Conservation (phyloP, 2,888 invertebrate genomes). For the Flabesymbios commensalis region DNA sequence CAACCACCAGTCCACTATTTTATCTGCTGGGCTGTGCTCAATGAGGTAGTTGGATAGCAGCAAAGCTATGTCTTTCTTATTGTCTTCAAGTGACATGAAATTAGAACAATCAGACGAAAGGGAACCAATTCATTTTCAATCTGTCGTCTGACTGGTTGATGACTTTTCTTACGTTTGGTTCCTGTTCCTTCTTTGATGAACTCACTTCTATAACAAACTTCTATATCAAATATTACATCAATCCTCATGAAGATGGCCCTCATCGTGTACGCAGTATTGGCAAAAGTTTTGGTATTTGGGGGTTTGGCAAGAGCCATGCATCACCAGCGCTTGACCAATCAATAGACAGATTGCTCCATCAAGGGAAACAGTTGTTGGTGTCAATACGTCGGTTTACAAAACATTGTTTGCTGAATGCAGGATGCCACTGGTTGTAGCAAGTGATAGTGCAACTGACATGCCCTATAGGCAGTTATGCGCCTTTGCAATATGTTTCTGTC, state of each 20-base stretch:
- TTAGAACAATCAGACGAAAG: too few species aligned
- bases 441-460: too few species aligned
- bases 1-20: conserved; percentile 12
- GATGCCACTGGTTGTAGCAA: too few species aligned
- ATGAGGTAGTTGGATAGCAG: not conserved
- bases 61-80: not conserved
- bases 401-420: too few species aligned
- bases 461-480: too few species aligned
- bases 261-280: not conserved
- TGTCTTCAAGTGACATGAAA: too few species aligned
- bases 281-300: not conserved
- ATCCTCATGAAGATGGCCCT: not conserved
- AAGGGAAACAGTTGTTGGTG: too few species aligned
- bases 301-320: too few species aligned
- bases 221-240: conserved; percentile 5
- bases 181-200: not conserved
- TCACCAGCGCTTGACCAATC: too few species aligned
- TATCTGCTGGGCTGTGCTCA: not conserved
- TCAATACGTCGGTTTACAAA: too few species aligned
- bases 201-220: not conserved
- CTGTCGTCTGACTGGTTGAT: not conserved
- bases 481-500: too few species aligned
- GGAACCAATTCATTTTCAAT: not conserved
- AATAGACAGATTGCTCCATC: too few species aligned
- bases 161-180: not conserved